Evolutionary conservation across 30 jellyfish, hydroid and myxozoan species (phyloP).

Genomic region (Cassiopea xamachana): DNA sequence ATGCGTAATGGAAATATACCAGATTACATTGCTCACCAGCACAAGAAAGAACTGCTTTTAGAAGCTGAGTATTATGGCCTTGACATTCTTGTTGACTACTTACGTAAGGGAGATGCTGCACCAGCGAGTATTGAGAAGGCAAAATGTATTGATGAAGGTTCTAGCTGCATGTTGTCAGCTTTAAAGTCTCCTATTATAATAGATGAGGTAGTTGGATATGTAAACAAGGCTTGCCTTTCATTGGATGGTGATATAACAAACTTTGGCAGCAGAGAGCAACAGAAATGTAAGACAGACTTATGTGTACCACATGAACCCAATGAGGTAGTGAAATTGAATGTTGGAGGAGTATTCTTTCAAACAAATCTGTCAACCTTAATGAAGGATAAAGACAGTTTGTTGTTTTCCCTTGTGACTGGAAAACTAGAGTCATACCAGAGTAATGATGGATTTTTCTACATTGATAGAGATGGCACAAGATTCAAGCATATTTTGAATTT

Average conservation of each 20-base stretch:
- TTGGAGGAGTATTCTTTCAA: constrained; percentile 39
- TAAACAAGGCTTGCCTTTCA: not conserved
- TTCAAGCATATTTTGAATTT: constrained; percentile 37
- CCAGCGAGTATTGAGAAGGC: not conserved
- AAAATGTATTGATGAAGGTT: not conserved
- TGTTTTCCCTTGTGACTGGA: constrained; percentile 27
- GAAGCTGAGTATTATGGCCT: constrained; percentile 21
- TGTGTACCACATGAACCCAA: not conserved
- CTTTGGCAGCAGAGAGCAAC: not conserved
- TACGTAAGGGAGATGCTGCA: not conserved
- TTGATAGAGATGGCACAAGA: constrained; percentile 35
- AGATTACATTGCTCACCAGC: not conserved
- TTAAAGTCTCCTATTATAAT: not conserved
- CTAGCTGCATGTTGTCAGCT: not conserved
- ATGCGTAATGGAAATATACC: constrained; percentile 26
- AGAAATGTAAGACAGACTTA: not conserved
- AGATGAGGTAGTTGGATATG: not conserved
- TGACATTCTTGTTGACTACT: not conserved
- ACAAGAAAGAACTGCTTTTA: not conserved
- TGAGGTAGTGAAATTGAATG: constrained; percentile 32
- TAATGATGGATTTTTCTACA: constrained; percentile 27
- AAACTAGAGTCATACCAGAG: not conserved
- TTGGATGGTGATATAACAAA: not conserved
- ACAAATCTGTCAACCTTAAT: constrained; percentile 24
- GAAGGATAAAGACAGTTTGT: constrained; percentile 25